A percentile compares a stretch with the other conserved stretches of the same genome.
These are phyloP conservation scores for Drosophila arizonae DNA, from an alignment of 1,140 invertebrate genomes.

Conservation along the genomic window DNA sequence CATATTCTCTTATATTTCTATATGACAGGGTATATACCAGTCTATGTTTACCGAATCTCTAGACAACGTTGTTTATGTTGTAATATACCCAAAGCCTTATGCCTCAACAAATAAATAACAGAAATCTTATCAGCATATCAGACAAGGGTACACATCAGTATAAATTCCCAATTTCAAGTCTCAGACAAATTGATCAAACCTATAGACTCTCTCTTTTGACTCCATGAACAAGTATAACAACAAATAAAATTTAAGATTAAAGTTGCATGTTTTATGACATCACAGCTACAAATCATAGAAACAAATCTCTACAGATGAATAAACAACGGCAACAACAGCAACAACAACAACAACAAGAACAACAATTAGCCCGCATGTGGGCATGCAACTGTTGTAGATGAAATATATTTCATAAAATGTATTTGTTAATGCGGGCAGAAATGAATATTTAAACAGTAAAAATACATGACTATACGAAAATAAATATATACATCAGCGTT, in stretches of 20 bases:
- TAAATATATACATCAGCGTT: neutral
- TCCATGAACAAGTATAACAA: neutral
- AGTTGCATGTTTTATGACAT: constrained; percentile 17
- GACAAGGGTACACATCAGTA: no score
- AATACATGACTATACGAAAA: neutral
- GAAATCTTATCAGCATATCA: no score
- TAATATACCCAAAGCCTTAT: no score
- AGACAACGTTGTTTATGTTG: no score
- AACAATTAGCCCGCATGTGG: constrained; percentile 31
- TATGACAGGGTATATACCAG: no score
- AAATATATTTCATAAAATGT: constrained; percentile 6
- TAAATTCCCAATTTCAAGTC: no score
- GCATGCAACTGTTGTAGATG: neutral
- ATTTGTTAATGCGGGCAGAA: constrained; percentile 25
- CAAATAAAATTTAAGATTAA: neutral
- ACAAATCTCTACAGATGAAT: constrained; percentile 12
- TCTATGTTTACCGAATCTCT: no score
- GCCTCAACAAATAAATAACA: no score
- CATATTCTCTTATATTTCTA: no score
- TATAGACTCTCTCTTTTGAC: no score
- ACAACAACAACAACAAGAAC: neutral
- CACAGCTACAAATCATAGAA: constrained; percentile 14
- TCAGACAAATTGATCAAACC: no score
- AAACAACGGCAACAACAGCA: neutral
- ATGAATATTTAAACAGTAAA: constrained; percentile 26